phyloP scores from a whole-genome alignment of 2,888 invertebrate genomes.

The Gortyna flavago region DNA sequence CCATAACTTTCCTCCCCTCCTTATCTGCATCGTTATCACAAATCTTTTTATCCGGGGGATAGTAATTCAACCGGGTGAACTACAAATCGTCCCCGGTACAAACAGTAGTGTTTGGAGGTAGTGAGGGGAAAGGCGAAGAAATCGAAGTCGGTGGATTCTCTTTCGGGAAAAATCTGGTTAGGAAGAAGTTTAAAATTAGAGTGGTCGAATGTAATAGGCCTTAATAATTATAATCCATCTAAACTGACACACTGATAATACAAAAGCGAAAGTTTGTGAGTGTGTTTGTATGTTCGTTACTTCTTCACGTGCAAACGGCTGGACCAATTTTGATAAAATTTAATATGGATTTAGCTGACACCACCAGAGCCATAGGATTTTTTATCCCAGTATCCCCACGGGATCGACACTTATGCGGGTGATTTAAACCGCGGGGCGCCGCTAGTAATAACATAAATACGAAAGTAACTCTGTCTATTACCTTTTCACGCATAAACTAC shows the following conservation, averaged over 20 bases:
- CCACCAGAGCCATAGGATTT: too few relatives aligned
- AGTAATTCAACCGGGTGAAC: conserved; percentile 59
- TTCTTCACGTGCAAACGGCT: too few relatives aligned
- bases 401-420: too few relatives aligned
- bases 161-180: background rate
- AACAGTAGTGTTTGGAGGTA: conserved; percentile 44
- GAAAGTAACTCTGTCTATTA: background rate
- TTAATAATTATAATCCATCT: too few relatives aligned
- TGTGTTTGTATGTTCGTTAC: too few relatives aligned
- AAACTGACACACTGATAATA: too few relatives aligned
- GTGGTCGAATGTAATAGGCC: background rate
- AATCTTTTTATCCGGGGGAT: conserved; percentile 64
- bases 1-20: conserved; percentile 51
- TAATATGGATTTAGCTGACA: too few relatives aligned
- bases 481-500: background rate
- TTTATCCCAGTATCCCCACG: too few relatives aligned
- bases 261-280: too few relatives aligned
- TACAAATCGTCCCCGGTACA: conserved; percentile 64
- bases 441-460: too few relatives aligned
- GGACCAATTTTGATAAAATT: too few relatives aligned
- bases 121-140: conserved; percentile 37
- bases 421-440: too few relatives aligned
- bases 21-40: conserved; percentile 67
- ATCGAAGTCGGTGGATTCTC: background rate
- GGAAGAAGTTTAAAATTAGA: background rate